These are phyloP conservation scores for Ceratotherium simum DNA, from an alignment of 2,113 vertebrate genomes.

Conservation along the genomic window DNA sequence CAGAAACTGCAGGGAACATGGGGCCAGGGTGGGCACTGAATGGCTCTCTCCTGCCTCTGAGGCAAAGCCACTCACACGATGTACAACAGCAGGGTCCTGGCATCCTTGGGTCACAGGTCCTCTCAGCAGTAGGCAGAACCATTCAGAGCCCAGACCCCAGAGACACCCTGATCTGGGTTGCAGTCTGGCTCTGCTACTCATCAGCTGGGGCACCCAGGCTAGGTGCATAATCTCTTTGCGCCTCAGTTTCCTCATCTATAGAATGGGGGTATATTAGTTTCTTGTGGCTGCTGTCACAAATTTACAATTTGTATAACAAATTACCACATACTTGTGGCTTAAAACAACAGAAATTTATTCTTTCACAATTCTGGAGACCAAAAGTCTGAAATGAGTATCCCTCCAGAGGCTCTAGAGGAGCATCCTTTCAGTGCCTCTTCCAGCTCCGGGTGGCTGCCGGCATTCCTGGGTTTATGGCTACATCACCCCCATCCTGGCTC, in stretches of 20 bases:
- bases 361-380: background rate
- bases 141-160: background rate
- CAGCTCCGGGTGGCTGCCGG: background rate
- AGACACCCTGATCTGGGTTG: background rate
- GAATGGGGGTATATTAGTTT: background rate
- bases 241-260: background rate
- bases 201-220: background rate
- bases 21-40: conserved; percentile 56
- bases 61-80: background rate
- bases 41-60: background rate
- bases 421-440: background rate
- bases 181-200: background rate
- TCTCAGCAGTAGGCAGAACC: background rate
- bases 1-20: conserved; percentile 64
- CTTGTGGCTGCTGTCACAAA: background rate
- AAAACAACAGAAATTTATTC: background rate
- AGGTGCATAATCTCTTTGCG: background rate
- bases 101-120: background rate
- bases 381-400: background rate
- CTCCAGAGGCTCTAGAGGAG: background rate
- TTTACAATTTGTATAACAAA: background rate
- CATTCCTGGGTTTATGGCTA: background rate
- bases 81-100: background rate
- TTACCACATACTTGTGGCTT: background rate
- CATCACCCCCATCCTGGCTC: background rate